Evolutionary conservation across 2,113 vertebrate species (phyloP), one percentile per base, ranked within the genome.

Genomic region (Chaetodon auriga): DNA sequence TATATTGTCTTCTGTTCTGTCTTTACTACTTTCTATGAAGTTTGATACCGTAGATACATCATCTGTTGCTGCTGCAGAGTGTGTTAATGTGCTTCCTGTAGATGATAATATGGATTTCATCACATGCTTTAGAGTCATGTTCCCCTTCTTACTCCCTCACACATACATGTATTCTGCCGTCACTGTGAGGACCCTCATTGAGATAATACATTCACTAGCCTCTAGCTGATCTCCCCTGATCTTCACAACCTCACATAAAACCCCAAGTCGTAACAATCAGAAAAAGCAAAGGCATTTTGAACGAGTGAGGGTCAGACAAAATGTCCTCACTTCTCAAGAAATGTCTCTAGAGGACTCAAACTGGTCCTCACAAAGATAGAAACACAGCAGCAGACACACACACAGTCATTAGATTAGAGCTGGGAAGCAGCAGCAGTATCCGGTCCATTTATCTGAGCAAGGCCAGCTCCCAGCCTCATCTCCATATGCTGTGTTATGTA

Each of bases 361-460:
- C 14, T 16, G 41, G 41, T 65, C 43, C 63, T 46, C 8, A 65
- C 41, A 46, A 9, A 65, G 63, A 65, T 46, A 46, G 63, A 65
- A 25, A 14, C 7, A 45, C 62, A 8, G 23, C 12, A 19, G 60
- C n/a, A 70, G 38, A 62, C 38, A 82, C n/a, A 57, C 68, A 57
- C 25, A 69, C 54, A 62, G 25, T 65, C 70, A 76, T 82, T 83
- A 51, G 78, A 82, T 68, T 51, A 72, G 61, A 71, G 41, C 25
- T 23, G 11, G 65, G 54, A 89, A 57, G 54, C 54, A 79, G 82
- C 68, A 82, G 68, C 60, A 72, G 65, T 0, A 63, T 82, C 68
- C 43, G 45, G 45, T 54, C 48, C 54, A 75, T 81, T 85, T 72
- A 85, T 85, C 84, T 81, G 49, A 80, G 38, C 38, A 57, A 14